Percentiles rank a stretch among this genome's conserved stretches.
Evolutionary conservation across 2,797 vertebrate species (phyloP).

Genomic region (Streptopelia turtur): DNA sequence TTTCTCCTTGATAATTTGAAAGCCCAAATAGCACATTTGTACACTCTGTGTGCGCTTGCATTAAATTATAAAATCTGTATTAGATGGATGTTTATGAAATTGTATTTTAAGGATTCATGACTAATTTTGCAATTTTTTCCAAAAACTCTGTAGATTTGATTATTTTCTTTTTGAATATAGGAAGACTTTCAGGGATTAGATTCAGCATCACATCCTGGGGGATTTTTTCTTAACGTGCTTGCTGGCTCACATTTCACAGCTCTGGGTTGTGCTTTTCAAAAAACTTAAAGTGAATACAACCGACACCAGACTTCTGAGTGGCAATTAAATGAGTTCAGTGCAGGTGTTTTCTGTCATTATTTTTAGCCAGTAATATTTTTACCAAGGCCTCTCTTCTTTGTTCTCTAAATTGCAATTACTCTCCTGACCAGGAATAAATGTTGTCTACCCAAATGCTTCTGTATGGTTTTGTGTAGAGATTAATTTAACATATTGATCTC

Average conservation of each 20-base stretch:
- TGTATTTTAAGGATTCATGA: neutral
- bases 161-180: neutral
- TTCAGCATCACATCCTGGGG: neutral
- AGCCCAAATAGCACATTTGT: neutral
- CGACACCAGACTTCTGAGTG: neutral
- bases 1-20: constrained; percentile 5
- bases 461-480: constrained; percentile 37
- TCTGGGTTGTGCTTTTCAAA: neutral
- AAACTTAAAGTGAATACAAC: neutral
- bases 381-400: neutral
- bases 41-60: neutral
- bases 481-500: constrained; percentile 61
- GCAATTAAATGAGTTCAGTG: neutral
- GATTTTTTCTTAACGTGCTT: neutral
- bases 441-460: constrained; percentile 25
- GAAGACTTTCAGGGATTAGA: neutral
- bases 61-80: neutral
- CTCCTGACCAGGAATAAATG: neutral
- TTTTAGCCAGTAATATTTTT: constrained; percentile 21
- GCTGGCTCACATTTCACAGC: neutral
- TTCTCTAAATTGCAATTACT: constrained; percentile 6
- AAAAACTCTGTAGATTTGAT: neutral
- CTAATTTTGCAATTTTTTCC: neutral
- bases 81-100: neutral
- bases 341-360: neutral